A percentile compares a stretch with the other conserved stretches of the same genome.
These are phyloP conservation scores for Selene dorsalis DNA, from an alignment of 2,797 vertebrate genomes.

Conservation along the genomic window DNA sequence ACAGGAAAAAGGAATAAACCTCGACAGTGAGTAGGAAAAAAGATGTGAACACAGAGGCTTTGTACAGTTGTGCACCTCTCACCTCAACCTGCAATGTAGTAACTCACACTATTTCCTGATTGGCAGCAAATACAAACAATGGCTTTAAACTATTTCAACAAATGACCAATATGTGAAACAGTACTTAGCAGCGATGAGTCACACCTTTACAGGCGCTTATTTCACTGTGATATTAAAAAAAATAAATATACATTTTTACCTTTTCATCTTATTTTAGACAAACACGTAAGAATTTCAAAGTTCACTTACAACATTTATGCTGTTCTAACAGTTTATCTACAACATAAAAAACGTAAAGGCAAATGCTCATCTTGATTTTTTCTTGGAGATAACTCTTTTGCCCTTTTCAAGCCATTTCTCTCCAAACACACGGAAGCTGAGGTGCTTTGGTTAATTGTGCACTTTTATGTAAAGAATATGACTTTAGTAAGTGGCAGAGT, in stretches of 20 bases:
- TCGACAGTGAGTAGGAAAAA: not conserved
- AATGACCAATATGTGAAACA: not conserved
- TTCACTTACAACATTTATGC: not conserved
- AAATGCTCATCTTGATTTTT: constrained; percentile 38
- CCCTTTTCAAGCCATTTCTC: constrained; percentile 1
- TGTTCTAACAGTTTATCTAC: constrained; percentile 21
- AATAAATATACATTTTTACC: no score
- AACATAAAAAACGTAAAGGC: constrained; percentile 58
- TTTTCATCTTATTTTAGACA: constrained; percentile 4
- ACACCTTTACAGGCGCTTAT: not conserved
- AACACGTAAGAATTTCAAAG: not conserved
- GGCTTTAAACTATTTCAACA: not conserved
- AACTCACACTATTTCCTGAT: not conserved
- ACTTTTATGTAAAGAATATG: constrained; percentile 38
- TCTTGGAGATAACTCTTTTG: not conserved
- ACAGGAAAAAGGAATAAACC: not conserved
- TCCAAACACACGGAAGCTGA: constrained; percentile 22
- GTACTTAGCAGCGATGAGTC: not conserved
- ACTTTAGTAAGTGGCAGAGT: constrained; percentile 10
- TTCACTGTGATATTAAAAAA: not conserved
- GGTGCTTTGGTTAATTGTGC: constrained; percentile 14
- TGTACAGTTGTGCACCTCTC: not conserved
- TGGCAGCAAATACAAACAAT: constrained; percentile 10
- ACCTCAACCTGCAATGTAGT: constrained; percentile 1
- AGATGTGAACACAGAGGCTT: not conserved